Evolutionary conservation across 2,888 invertebrate species (phyloP), one percentile per base, ranked within the genome.

Genomic region (Scelioninae gen. 1): DNA sequence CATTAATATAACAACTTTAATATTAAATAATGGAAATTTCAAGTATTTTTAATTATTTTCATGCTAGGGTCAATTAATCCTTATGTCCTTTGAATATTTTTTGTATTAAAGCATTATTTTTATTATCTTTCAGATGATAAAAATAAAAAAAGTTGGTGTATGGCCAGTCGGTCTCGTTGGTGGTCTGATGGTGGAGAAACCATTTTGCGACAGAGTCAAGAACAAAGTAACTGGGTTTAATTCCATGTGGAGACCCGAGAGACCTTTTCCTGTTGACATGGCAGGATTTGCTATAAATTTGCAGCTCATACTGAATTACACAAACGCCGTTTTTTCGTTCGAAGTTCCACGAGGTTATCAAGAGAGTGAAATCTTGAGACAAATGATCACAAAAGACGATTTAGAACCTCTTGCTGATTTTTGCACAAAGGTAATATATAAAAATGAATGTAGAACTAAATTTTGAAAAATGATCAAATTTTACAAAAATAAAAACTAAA

Each of bases 91-190:
- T n/a, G n/a, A n/a, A n/a, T n/a, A n/a, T n/a, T n/a, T n/a, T n/a
- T n/a, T n/a, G n/a, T n/a, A n/a, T n/a, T n/a, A n/a, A n/a, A n/a
- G n/a, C n/a, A n/a, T n/a, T n/a, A n/a, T n/a, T n/a, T n/a, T n/a
- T n/a, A n/a, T n/a, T n/a, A n/a, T 55, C 32, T 94, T 94, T 31
- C 93, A 96, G 96, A 97, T 98, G 94, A 93, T 95, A 16, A 95
- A 95, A 91, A 95, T 98, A 1, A 94, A 95, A 86, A 95, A 94
- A 85, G 98, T 98, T 0, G 98, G 98, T 5, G 97, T 98, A 0
- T 98, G 97, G 97, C 97, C 98, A 0, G 99, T 99, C 0, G 99
- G 98, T 5, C 94, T 99, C 5, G 99, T 98, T 0, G 99, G 99
- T 8, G 98, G 98, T 0, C 93, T 99, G 90, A 95, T 97, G 93